Base-by-base conservation (phyloP, 2,797 vertebrate genomes). In the Oreochromis mossambicus region DNA sequence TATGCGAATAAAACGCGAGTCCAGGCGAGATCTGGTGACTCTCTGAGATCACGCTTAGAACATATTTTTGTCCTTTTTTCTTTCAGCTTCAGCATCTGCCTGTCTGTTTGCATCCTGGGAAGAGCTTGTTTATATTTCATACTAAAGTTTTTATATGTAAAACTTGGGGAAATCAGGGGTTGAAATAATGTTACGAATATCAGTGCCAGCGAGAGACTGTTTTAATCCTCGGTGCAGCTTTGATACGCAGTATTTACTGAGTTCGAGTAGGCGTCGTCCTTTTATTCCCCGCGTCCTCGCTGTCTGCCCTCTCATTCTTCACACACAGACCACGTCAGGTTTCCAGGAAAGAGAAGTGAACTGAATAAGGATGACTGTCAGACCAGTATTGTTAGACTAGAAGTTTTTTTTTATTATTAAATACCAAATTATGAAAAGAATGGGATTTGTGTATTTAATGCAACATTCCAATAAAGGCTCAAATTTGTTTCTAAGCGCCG, bases 381-480 rank as follows among this genome's bases (percentile, higher is more conserved):
- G 96, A 97, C 95, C 97, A 97, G 97, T 97, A 96, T 97, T 97
- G 96, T 97, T 97, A 96, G 95, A 96, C 94, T 96, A 94, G 95
- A 95, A 90, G 4, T 80, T 32, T 89, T 96, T 95, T 66, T 94
- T 88, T 96, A 94, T 96, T 95, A 96, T 95, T 96, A 95, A 97
- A 95, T 93, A 95, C 95, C 96, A 96, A 95, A 97, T 95, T 96
- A 96, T 97, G 92, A 95, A 95, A 96, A 95, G 91, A 96, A 96
- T 95, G 93, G 96, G 95, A 96, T 96, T 96, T 97, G 95, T 98
- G 96, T 97, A 97, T 97, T 97, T 97, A 97, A 97, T 96, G 96
- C 94, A 96, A 96, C 96, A 97, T 98, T 98, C 97, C 97, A 98
- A 98, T 98, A 98, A 98, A 99, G 97, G 96, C 97, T 96, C 94